Percentiles rank a stretch among this genome's conserved stretches.
Conservation (phyloP, 1,140 invertebrate genomes). For the Monomorium pharaonis region DNA sequence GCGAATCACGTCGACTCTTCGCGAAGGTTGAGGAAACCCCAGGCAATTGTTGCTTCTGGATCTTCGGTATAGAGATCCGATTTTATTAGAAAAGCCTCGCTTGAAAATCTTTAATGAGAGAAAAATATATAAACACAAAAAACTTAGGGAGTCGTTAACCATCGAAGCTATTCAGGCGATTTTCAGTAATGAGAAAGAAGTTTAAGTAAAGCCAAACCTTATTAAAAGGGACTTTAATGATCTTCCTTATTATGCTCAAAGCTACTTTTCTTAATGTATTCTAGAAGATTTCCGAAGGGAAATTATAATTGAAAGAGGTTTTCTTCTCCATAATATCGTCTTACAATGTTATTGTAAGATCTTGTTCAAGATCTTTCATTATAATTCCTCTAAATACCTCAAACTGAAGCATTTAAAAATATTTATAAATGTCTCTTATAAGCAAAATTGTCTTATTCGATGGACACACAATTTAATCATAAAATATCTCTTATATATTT, state of each 20-base stretch:
- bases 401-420: neutral
- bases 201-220: neutral
- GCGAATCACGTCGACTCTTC: slow-evolving; percentile 15
- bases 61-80: neutral
- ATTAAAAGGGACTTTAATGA: slow-evolving; percentile 3
- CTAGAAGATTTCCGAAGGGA: neutral
- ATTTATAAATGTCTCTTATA: neutral
- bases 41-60: slow-evolving; percentile 4
- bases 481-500: neutral
- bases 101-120: neutral
- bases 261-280: slow-evolving; percentile 3
- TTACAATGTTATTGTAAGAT: neutral
- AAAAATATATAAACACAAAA: neutral
- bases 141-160: neutral
- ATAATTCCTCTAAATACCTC: neutral
- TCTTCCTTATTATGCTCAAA: neutral
- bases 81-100: neutral
- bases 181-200: neutral
- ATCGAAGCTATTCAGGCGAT: neutral
- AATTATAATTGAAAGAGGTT: neutral
- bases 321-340: neutral
- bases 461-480: neutral
- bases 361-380: neutral
- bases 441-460: neutral
- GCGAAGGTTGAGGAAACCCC: slow-evolving; percentile 39